Evolutionary conservation across 1,140 invertebrate genomes (phyloP).

Genomic region (Drosophila athabasca): DNA sequence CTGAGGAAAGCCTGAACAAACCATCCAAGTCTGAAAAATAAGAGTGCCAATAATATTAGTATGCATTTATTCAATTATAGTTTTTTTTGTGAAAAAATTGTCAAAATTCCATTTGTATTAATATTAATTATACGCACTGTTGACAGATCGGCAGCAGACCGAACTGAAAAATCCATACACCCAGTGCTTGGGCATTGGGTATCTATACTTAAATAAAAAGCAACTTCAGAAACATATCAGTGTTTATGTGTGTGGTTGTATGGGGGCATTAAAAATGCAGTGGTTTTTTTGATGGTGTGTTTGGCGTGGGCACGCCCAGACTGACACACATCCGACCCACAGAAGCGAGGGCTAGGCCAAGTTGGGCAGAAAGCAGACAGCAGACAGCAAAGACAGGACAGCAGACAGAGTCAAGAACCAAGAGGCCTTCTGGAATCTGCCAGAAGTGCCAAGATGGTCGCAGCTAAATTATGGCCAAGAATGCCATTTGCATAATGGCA

Average conservation of each 20-base stretch:
- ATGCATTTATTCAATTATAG: neutral
- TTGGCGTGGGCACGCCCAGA: conserved; percentile 39
- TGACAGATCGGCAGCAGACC: neutral
- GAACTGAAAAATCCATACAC: neutral
- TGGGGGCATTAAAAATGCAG: conserved; percentile 24
- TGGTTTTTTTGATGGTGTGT: conserved; percentile 21
- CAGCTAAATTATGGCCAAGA: conserved; percentile 32
- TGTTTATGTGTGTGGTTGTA: conserved; percentile 1
- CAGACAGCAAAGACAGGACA: neutral
- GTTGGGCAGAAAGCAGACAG: conserved; percentile 13
- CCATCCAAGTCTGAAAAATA: neutral
- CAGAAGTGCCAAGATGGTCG: conserved; percentile 17
- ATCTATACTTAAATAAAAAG: conserved; percentile 13
- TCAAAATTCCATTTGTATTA: no score
- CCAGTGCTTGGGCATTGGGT: no score
- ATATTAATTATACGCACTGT: conserved; percentile 29
- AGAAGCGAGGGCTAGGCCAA: neutral
- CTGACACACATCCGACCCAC: conserved; percentile 42
- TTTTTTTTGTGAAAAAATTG: no score
- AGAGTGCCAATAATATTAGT: no score
- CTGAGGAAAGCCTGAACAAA: no score
- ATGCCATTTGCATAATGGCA: conserved; percentile 55
- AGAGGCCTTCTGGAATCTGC: conserved; percentile 66
- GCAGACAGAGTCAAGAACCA: conserved; percentile 14
- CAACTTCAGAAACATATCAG: neutral